Percentiles rank a stretch among this genome's conserved stretches.
Evolutionary conservation across 2,888 invertebrate species (phyloP).

Genomic region (Drosophila parthenogenetica): DNA sequence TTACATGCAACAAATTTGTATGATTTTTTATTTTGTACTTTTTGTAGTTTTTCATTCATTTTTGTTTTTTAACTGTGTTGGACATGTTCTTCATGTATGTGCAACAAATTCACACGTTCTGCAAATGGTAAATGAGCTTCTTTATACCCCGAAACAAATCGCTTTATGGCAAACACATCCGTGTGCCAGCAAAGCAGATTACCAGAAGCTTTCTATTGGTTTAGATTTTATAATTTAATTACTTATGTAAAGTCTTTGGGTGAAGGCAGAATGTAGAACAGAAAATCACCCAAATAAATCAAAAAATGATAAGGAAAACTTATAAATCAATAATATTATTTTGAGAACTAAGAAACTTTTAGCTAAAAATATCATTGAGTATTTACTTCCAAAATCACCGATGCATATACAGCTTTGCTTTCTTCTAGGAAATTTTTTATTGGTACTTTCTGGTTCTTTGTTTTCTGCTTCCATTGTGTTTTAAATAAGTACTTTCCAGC

Average conservation of each 20-base stretch:
- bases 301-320: no score
- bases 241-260: neutral
- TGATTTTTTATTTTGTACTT: constrained; percentile 42
- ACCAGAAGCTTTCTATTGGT: neutral
- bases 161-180: constrained; percentile 40
- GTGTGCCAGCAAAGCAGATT: neutral
- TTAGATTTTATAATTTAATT: neutral
- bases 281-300: no score
- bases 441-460: neutral
- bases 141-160: constrained; percentile 48
- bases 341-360: no score
- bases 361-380: no score
- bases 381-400: no score
- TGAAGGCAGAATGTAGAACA: no score
- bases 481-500: constrained; percentile 49
- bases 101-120: constrained; percentile 31
- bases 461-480: constrained; percentile 42
- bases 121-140: constrained; percentile 53
- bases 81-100: constrained; percentile 39
- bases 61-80: constrained; percentile 30
- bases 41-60: constrained; percentile 1
- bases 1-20: constrained; percentile 60
- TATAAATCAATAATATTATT: no score
- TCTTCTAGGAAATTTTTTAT: neutral
- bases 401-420: neutral